Conservation (phyloP, 2,797 vertebrate genomes). For the Spinus pinus region DNA sequence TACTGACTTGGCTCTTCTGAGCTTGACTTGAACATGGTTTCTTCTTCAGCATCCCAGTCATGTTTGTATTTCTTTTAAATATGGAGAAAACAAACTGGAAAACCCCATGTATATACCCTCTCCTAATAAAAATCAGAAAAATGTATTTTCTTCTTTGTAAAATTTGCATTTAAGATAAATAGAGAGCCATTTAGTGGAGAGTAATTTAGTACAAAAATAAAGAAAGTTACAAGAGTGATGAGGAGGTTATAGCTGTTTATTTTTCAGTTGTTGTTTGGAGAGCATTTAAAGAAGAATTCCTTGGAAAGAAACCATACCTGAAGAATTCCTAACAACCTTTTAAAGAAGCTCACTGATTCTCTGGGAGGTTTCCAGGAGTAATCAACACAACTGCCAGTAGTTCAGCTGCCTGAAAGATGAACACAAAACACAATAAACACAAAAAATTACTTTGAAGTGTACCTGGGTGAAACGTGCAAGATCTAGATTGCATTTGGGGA, state of each 20-base stretch:
- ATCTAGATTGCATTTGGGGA: background rate
- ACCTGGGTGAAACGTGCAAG: background rate
- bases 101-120: background rate
- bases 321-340: background rate
- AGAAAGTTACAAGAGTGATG: background rate
- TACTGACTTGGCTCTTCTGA: background rate
- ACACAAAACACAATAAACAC: background rate
- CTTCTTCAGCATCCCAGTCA: background rate
- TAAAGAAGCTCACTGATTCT: background rate
- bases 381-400: background rate
- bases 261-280: background rate
- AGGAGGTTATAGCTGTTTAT: background rate
- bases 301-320: background rate
- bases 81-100: background rate
- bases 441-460: background rate
- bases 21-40: background rate
- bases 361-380: background rate
- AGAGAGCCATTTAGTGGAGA: background rate
- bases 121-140: background rate
- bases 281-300: background rate
- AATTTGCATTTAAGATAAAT: background rate
- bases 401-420: background rate
- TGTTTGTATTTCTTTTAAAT: background rate
- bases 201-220: background rate
- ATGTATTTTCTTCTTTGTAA: background rate